These are phyloP conservation scores for Drosophila antonietae DNA, from an alignment of 2,888 invertebrate species.

Conservation along the genomic window DNA sequence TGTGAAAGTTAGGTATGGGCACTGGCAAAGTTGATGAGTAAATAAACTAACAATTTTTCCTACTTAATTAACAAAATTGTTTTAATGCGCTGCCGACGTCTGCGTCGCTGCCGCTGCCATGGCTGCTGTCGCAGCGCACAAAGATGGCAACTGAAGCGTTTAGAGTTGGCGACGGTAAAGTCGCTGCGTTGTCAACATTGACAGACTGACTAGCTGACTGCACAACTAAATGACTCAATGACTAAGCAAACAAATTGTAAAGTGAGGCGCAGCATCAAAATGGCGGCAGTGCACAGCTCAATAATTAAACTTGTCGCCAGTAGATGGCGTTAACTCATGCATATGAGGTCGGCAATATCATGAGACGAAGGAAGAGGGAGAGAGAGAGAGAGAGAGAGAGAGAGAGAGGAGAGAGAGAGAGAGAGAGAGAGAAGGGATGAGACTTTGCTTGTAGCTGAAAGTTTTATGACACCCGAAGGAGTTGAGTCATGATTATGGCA, in stretches of 20 bases:
- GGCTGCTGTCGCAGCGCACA: conserved; percentile 19
- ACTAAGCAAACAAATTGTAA: conserved; percentile 66
- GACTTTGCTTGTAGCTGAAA: conserved; percentile 10
- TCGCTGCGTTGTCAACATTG: conserved; percentile 52
- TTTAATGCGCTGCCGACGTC: conserved; percentile 64
- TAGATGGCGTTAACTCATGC: conserved; percentile 36
- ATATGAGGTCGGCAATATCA: not conserved
- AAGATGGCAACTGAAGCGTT: conserved; percentile 65
- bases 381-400: too few relatives aligned
- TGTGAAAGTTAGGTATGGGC: conserved; percentile 42
- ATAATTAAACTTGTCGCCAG: conserved; percentile 68
- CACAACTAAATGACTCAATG: conserved; percentile 71
- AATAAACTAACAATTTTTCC: conserved; percentile 80
- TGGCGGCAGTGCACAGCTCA: conserved; percentile 48
- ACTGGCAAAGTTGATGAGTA: conserved; percentile 75
- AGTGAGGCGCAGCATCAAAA: conserved; percentile 41
- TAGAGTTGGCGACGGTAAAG: conserved; percentile 32
- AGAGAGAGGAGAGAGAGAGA: not conserved
- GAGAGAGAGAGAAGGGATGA: not conserved
- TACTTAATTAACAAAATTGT: conserved; percentile 80
- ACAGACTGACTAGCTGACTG: conserved; percentile 45
- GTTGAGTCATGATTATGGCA: conserved; percentile 25
- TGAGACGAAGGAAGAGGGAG: not conserved
- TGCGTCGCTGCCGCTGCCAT: conserved; percentile 17
- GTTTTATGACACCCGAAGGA: conserved; percentile 23